A percentile compares a stretch with the other conserved stretches of the same genome.
These are phyloP conservation scores for Loris lydekkerianus DNA, from an alignment of 2,797 vertebrate genomes.

Conservation along the genomic window DNA sequence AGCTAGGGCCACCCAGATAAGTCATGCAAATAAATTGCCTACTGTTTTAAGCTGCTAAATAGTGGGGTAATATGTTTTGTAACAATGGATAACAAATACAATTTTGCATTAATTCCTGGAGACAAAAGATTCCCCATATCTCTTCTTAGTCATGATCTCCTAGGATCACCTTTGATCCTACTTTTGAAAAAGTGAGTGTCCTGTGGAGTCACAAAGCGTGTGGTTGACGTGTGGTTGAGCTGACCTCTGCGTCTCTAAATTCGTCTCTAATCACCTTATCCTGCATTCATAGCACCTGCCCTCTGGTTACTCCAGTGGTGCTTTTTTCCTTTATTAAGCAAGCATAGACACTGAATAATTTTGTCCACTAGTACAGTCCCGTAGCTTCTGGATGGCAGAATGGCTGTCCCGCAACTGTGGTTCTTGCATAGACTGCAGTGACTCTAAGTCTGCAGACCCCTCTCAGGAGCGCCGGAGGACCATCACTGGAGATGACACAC, in stretches of 20 bases:
- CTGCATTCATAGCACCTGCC: not conserved
- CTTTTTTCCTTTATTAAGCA: not conserved
- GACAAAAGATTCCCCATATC: not conserved
- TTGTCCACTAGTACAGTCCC: not conserved
- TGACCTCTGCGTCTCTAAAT: not conserved
- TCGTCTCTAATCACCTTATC: not conserved
- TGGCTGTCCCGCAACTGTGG: not conserved
- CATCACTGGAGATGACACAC: not conserved
- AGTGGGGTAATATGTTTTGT: not conserved
- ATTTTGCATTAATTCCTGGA: not conserved
- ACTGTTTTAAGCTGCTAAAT: not conserved
- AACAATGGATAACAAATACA: not conserved
- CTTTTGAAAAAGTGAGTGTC: not conserved
- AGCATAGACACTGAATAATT: not conserved
- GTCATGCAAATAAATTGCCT: not conserved
- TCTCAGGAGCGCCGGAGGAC: not conserved
- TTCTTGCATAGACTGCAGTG: not conserved
- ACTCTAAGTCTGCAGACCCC: not conserved
- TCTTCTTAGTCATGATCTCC: not conserved
- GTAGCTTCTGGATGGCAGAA: not conserved
- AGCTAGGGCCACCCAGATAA: not conserved
- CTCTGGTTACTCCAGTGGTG: not conserved
- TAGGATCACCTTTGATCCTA: not conserved
- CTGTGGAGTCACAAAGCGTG: not conserved
- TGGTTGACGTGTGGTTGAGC: not conserved